Evolutionary conservation across 2,113 vertebrate species (phyloP).

Genomic region (Chauna torquata): DNA sequence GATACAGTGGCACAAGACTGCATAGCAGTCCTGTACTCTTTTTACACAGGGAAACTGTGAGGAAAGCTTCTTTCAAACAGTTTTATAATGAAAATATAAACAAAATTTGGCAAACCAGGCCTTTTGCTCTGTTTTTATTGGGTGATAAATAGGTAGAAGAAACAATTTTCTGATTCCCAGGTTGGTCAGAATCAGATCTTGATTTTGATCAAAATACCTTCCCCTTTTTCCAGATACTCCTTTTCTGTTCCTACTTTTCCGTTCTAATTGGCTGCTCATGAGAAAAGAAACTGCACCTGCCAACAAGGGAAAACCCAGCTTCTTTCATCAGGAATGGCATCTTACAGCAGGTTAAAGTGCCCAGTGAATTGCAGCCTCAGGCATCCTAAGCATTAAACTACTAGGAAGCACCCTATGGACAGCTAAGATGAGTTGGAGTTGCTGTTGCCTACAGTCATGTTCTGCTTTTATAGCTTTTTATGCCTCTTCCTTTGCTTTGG

Average conservation of each 20-base stretch:
- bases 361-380: neutral
- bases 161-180: neutral
- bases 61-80: neutral
- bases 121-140: neutral
- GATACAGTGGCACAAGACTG: neutral
- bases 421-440: neutral
- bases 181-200: neutral
- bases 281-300: neutral
- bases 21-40: neutral
- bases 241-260: neutral
- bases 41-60: neutral
- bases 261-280: neutral
- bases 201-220: neutral
- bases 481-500: neutral
- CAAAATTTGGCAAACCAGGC: neutral
- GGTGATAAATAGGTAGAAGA: neutral
- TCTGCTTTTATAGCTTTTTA: neutral
- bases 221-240: neutral
- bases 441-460: rapidly evolving
- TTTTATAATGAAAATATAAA: neutral
- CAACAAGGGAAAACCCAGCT: neutral
- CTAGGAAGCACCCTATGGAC: neutral
- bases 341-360: neutral
- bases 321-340: neutral
- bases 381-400: neutral